phyloP scores from a whole-genome alignment of 2,888 invertebrate genomes.

The Chironomus riparius region DNA sequence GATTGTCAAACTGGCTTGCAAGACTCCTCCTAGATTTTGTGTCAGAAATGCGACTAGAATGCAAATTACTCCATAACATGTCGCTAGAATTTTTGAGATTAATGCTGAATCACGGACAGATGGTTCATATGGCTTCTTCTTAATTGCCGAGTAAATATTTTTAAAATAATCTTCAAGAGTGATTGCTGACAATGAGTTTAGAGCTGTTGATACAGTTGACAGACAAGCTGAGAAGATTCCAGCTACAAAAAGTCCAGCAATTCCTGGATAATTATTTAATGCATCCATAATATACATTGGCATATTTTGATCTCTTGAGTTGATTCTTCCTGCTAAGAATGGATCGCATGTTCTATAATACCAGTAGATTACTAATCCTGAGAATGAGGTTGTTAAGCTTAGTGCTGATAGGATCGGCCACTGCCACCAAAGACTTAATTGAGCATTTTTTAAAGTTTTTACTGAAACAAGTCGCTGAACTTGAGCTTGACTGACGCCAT shows the following conservation, averaged over 20 bases:
- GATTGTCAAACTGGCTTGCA: constrained; percentile 78
- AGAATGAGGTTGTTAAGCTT: constrained; percentile 63
- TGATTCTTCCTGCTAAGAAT: constrained; percentile 50
- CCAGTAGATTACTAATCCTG: constrained; percentile 78
- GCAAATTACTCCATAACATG: constrained; percentile 64
- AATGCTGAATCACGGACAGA: constrained; percentile 37
- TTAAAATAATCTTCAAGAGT: constrained; percentile 79
- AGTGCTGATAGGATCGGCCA: constrained; percentile 68
- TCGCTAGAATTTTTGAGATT: constrained; percentile 57
- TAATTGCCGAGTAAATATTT: constrained; percentile 40
- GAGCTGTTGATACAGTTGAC: constrained; percentile 83
- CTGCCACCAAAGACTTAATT: constrained; percentile 66
- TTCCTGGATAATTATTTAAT: constrained; percentile 62
- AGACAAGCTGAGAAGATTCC: constrained; percentile 86
- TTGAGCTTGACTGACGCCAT: constrained; percentile 82
- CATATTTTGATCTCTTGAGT: constrained; percentile 66
- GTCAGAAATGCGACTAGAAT: constrained; percentile 75
- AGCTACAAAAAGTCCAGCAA: constrained; percentile 83
- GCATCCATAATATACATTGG: constrained; percentile 68
- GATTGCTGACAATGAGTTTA: constrained; percentile 85
- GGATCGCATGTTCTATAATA: constrained; percentile 80
- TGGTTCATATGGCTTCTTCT: constrained; percentile 39
- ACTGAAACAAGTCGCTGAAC: constrained; percentile 65
- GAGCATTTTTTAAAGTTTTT: constrained; percentile 59
- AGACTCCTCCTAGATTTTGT: constrained; percentile 71